Base-by-base conservation (phyloP, 2,888 invertebrate species). In the Alloscopus bannaensis region DNA sequence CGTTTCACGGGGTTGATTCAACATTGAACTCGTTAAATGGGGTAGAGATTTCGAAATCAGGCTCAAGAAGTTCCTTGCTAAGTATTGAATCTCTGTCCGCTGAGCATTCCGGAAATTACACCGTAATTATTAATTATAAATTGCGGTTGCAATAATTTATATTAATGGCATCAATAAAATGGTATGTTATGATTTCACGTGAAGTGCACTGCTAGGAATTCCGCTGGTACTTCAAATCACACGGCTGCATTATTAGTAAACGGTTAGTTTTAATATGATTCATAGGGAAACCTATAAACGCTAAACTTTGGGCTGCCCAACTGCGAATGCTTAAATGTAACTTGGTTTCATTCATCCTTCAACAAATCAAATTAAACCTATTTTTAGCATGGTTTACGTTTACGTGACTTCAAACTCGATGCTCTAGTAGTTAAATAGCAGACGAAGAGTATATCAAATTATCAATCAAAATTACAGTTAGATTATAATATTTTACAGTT, bases 31-130 rank as follows among this genome's bases (percentile, higher is more conserved):
- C 79, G 11, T 40, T 71, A 42, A 73, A 57, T 86, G 85, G 83
- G 18, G 83, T 84, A 50, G 87, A 84, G 52, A 86, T 86, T 45
- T 85, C 84, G 52, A 86, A 87, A 75, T 87, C 89, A 79, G 92
- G 92, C 87, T 90, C 91, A 87, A 90, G 90, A 85, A 91, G 91
- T 87, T 92, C 91, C 86, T 91, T 92, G 55, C 84, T 89, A 88
- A 90, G 69, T 60, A 83, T 86, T 62, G 83, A 83, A 22, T 68
- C 81, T 18, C 82, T 87, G 45, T 77, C 82, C n/a, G 85, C 83
- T 6, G 72, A 81, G 26, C 87, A 87, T 76, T 80, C 86, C 24
- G 93, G 93, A 87, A 92, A 91, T 88, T 93, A 92, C 87, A 89
- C 90, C 11, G 82, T 92, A 92, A 87, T 92, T 91, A 82, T 88